Evolutionary conservation across 2,797 vertebrate species (phyloP), one percentile per base, ranked within the genome.

Genomic region (Avahi laniger): DNA sequence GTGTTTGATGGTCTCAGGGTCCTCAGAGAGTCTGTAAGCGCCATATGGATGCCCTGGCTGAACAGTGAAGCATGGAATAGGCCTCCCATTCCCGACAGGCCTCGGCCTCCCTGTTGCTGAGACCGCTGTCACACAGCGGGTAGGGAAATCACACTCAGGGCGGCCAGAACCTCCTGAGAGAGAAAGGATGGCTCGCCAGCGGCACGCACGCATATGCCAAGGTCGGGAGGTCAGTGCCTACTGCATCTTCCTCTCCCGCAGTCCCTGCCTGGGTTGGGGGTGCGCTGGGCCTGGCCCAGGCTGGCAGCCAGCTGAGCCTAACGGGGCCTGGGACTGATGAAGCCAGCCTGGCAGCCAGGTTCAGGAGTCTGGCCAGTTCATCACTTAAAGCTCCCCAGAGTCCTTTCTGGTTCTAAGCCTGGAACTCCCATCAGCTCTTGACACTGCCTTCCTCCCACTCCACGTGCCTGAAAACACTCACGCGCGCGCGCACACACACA

Each of bases 311-410:
- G 72, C 75, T 26, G 10, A 86, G 79, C 26, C 83, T 72, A 59
- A 75, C 70, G 63, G 92, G 59, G 81, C 52, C 75, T 61, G 33
- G 76, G 75, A 72, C 46, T 7, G 75, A 93, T 63, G 57, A 89
- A 89, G 43, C 41, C 67, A 48, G 83, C 61, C 61, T 0, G 14
- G 48, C 0, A 0, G 78, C 82, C 96, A 85, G 61, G 61, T 26
- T 26, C 48, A 85, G 94, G 67, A 91, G 82, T 93, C 86, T 96
- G 84, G 86, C 91, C 89, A 82, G 85, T 69, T 82, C 12, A 26
- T 84, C 82, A 78, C 94, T 93, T 81, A 94, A 90, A 73, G 41
- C 48, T 95, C 89, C 73, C 59, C 48, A 54, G 94, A 61, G 93
- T 63, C 57, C 80, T 61, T 26, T 9, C 35, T 65, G 84, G 79